A percentile compares a stretch with the other conserved stretches of the same genome.
phyloP scores from a whole-genome alignment of 1,140 invertebrate species.

The Platyura marginata region DNA sequence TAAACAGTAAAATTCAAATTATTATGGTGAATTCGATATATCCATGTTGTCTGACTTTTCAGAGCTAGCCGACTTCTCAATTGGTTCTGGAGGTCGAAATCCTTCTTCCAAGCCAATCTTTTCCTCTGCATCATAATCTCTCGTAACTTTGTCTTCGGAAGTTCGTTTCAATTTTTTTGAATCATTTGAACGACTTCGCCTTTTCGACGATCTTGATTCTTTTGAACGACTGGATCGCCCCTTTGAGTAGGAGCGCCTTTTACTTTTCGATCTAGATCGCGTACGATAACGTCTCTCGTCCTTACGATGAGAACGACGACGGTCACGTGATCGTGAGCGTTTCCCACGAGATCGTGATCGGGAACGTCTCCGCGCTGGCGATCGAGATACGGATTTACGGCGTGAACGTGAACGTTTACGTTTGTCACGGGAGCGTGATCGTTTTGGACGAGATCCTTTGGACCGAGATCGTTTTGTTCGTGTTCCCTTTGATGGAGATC shows the following conservation, averaged over 20 bases:
- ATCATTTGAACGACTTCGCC: constrained; percentile 18
- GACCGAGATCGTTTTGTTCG: constrained; percentile 13
- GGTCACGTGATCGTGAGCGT: constrained; percentile 21
- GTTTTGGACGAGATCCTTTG: constrained; percentile 11
- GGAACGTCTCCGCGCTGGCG: too few species aligned
- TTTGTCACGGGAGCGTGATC: constrained; percentile 11
- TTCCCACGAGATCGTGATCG: constrained; percentile 25
- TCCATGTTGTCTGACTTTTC: constrained; percentile 39
- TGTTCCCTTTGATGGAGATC: constrained; percentile 11
- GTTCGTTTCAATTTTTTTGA: constrained; percentile 17
- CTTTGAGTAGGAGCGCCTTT: constrained; percentile 17
- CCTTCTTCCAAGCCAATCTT: constrained; percentile 19
- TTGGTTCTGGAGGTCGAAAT: constrained; percentile 11
- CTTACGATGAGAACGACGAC: constrained; percentile 24
- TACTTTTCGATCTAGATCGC: constrained; percentile 14
- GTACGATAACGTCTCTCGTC: constrained; percentile 16
- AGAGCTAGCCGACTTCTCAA: constrained; percentile 22
- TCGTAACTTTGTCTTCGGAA: constrained; percentile 17
- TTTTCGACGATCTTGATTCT: constrained; percentile 13
- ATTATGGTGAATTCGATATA: constrained; percentile 28
- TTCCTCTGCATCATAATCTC: constrained; percentile 34
- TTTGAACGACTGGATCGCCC: constrained; percentile 18
- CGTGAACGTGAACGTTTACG: constrained; percentile 15
- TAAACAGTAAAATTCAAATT: too few species aligned
- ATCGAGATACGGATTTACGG: constrained; percentile 29